Percentiles rank a stretch among this genome's conserved stretches.
These are phyloP conservation scores for Diadegma fenestrale DNA, from an alignment of 2,888 invertebrate genomes.

Conservation along the genomic window DNA sequence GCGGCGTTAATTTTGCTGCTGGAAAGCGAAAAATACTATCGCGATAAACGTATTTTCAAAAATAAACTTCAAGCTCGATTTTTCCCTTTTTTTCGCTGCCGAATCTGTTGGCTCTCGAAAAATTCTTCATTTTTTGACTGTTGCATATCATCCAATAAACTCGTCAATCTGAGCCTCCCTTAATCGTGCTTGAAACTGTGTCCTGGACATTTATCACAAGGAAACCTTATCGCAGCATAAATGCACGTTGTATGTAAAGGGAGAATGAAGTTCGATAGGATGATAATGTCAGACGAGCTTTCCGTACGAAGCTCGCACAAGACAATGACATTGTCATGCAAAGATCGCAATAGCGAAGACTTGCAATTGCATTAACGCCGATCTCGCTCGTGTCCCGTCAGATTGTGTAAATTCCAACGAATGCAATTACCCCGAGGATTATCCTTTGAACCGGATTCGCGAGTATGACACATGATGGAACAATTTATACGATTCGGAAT, in stretches of 20 bases:
- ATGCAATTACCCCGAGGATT: constrained; percentile 33
- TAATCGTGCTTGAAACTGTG: constrained; percentile 36
- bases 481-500: constrained; percentile 30
- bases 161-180: constrained; percentile 3
- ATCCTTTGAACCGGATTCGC: background rate
- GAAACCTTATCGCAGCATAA: constrained; percentile 40
- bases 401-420: constrained; percentile 36
- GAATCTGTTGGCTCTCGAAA: background rate
- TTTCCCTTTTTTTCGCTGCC: background rate
- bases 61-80: background rate
- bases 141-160: background rate
- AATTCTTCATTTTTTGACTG: background rate
- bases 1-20: background rate
- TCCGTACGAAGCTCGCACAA: constrained; percentile 32
- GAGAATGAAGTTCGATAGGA: constrained; percentile 34
- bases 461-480: constrained; percentile 5
- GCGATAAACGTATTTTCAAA: background rate
- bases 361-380: constrained; percentile 53
- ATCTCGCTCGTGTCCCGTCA: constrained; percentile 36
- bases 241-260: constrained; percentile 55
- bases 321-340: constrained; percentile 45
- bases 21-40: background rate
- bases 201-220: constrained; percentile 18
- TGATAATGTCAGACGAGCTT: constrained; percentile 50
- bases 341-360: constrained; percentile 59